A percentile compares a stretch with the other conserved stretches of the same genome.
Conservation (phyloP, 2,113 vertebrate species). For the Empidonax traillii region DNA sequence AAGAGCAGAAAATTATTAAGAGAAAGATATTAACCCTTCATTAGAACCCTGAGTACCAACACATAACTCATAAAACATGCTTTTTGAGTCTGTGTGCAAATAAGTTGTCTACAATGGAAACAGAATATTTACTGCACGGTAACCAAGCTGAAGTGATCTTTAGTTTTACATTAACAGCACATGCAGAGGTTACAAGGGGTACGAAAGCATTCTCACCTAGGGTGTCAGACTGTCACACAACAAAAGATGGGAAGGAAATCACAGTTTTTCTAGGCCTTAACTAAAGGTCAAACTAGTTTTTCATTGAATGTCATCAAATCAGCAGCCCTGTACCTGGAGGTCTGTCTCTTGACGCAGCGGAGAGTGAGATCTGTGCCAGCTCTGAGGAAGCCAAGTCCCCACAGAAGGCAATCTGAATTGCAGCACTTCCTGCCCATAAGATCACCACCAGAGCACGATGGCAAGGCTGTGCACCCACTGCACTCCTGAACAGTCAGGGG, state of each 20-base stretch:
- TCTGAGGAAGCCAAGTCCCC: neutral
- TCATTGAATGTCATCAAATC: neutral
- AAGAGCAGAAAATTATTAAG: neutral
- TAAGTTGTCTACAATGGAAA: neutral
- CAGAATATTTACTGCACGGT: neutral
- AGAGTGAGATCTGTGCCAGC: neutral
- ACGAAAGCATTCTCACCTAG: neutral
- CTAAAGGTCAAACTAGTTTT: neutral
- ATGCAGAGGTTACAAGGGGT: neutral
- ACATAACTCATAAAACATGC: neutral
- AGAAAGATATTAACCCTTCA: neutral
- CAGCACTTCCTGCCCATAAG: neutral
- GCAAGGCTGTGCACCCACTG: neutral
- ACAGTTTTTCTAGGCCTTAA: neutral
- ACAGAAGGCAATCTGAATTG: neutral
- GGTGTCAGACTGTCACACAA: neutral
- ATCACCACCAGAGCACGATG: neutral
- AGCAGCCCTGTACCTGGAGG: neutral
- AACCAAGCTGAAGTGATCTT: neutral
- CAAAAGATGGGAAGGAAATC: neutral
- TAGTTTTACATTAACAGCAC: neutral
- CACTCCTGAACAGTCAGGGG: accelerated
- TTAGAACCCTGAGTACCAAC: neutral
- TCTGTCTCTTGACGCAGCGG: neutral
- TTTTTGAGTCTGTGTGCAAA: neutral